Base-by-base conservation (phyloP, 2,113 vertebrate species). In the Sorex araneus region DNA sequence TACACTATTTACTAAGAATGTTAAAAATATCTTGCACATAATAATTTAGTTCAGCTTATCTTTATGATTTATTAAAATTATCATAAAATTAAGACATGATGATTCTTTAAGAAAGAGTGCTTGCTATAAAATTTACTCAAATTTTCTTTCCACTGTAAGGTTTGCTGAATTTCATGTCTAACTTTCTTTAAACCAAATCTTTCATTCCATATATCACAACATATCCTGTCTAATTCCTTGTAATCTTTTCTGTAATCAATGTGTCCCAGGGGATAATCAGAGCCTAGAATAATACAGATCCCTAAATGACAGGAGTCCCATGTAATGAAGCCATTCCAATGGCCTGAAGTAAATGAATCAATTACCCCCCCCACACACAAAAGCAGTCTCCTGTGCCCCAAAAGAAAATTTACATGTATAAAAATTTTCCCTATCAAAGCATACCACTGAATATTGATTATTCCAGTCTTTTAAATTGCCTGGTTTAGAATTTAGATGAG, bases 401-500 rank as follows among this genome's bases (percentile, higher is more conserved):
- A 73, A 94, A 63, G 79, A 3, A 78, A 79, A 81, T 28, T 40
- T 50, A 28, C 32, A 30, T 84, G 57, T 82, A 88, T 28, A 82
- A 89, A 69, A 19, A 36, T 23, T 5, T 74, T 90, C 21, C 87
- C 76, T 80, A 76, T 54, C 45, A 94, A 92, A 91, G 73, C 81
- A 78, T 86, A 7, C 32, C 30, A 82, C 1, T 32, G 40, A 79
- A 86, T 73, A 94, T 7, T 64, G 64, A 90, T 64, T 93, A 66
- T 66, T 75, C 10, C 25, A 84, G 67, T 94, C 67, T 86, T 69
- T 91, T 64, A 87, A 78, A 83, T 64, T 75, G 32, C 18, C 32
- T 73, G 25, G 60, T 76, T 90, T 63, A 80, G 89, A 90, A 96
- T 94, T 93, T 85, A 54, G 57, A 96, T 66, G 69, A 83, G n/a